Conservation (phyloP, 2,113 vertebrate species). For the Elachura formosa region DNA sequence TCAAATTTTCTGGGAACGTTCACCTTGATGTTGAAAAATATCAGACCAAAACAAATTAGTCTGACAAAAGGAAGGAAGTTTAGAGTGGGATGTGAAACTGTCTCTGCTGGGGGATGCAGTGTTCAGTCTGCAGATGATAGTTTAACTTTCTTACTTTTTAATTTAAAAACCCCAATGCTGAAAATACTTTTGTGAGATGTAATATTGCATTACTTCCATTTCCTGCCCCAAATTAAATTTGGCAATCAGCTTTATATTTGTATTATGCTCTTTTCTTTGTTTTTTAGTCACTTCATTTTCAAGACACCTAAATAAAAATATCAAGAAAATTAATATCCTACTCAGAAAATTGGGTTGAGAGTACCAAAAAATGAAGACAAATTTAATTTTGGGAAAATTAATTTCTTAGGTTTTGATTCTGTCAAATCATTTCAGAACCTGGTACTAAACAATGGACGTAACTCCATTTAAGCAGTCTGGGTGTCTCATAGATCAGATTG, state of each 20-base stretch:
- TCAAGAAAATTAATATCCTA: background rate
- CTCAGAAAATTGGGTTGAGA: background rate
- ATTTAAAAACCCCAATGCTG: background rate
- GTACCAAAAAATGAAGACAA: background rate
- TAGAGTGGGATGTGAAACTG: background rate
- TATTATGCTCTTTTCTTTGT: background rate
- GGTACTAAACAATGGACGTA: background rate
- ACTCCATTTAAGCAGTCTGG: background rate
- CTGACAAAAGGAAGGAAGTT: background rate
- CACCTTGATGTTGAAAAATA: background rate
- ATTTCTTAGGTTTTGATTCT: background rate
- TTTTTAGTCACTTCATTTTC: background rate
- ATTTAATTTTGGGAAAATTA: background rate
- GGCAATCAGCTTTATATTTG: background rate
- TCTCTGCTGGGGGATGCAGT: background rate
- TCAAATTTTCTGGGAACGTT: background rate
- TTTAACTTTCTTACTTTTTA: background rate
- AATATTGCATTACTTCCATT: background rate
- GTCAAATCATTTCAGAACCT: background rate
- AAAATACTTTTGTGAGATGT: background rate
- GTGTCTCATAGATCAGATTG: background rate
- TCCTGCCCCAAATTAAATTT: background rate
- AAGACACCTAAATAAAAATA: background rate
- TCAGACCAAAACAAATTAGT: background rate
- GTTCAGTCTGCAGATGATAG: background rate